phyloP scores from a whole-genome alignment of 2,888 invertebrate species.

The Drosophila mettleri region DNA sequence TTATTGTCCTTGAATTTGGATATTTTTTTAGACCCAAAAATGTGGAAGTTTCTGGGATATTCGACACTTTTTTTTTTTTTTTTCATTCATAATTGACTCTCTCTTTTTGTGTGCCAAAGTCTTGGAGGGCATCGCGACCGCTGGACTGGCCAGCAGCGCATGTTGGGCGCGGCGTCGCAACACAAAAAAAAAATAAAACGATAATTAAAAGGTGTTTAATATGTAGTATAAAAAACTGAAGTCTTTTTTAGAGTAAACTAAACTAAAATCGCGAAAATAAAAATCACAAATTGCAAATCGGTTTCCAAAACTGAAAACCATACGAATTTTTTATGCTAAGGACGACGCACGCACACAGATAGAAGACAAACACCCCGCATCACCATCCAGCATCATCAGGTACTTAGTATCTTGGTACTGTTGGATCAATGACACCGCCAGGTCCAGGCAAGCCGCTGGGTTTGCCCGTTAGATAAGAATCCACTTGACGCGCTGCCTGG shows the following conservation, averaged over 20 bases:
- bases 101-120: conserved; percentile 33
- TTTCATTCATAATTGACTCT: conserved; percentile 72
- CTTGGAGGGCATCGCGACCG: conserved; percentile 69
- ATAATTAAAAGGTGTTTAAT: conserved; percentile 61
- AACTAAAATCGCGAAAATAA: conserved; percentile 79
- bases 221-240: conserved; percentile 67
- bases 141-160: conserved; percentile 37
- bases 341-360: conserved; percentile 72
- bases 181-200: conserved; percentile 46
- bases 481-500: conserved; percentile 98
- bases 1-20: conserved; percentile 78
- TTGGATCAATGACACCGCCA: conserved; percentile 91
- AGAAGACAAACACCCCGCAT: conserved; percentile 47
- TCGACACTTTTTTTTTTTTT: conserved; percentile 41
- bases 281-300: conserved; percentile 72
- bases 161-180: conserved; percentile 45
- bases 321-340: conserved; percentile 63
- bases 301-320: conserved; percentile 39
- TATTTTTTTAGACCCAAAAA: conserved; percentile 42
- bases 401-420: conserved; percentile 66
- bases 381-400: conserved; percentile 27
- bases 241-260: conserved; percentile 71
- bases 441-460: conserved; percentile 94
- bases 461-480: conserved; percentile 91
- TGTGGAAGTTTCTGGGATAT: conserved; percentile 16